A percentile compares a stretch with the other conserved stretches of the same genome.
Evolutionary conservation across 2,113 vertebrate genomes (phyloP).

Genomic region (Microtus oregoni): DNA sequence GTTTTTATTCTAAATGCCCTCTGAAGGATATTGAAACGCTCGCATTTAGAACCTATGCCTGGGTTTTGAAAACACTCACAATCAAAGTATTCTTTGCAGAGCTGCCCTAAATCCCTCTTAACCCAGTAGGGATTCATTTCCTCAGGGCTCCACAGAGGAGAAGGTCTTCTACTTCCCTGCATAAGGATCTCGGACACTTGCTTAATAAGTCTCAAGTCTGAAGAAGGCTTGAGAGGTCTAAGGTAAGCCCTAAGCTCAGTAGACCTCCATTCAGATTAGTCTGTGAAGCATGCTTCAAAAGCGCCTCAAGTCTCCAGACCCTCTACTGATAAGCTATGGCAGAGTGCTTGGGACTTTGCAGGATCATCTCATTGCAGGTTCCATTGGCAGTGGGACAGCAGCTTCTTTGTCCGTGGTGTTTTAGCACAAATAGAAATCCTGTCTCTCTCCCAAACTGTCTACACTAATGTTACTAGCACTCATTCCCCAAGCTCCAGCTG

Average conservation of each 20-base stretch:
- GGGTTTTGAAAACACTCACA: conserved; percentile 64
- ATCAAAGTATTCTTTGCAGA: conserved; percentile 63
- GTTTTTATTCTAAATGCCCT: conserved; percentile 57
- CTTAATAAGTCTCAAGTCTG: background rate
- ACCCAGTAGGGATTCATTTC: conserved; percentile 55
- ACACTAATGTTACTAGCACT: background rate
- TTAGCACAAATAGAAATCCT: background rate
- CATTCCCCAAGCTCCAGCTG: background rate
- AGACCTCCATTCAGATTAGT: background rate
- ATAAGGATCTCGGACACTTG: conserved; percentile 31
- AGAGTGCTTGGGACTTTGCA: background rate
- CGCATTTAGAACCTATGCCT: conserved; percentile 66
- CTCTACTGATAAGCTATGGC: background rate
- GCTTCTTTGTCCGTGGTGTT: background rate
- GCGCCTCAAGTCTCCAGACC: background rate
- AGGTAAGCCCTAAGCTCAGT: background rate
- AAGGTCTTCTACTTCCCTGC: conserved; percentile 21
- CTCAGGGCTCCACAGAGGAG: background rate
- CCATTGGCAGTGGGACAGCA: background rate
- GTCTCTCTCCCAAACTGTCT: fast-evolving
- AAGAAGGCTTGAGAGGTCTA: background rate
- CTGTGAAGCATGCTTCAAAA: background rate
- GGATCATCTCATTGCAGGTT: background rate
- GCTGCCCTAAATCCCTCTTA: conserved; percentile 72
- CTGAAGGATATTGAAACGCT: conserved; percentile 10